Conservation (phyloP, 2,797 vertebrate species). For the Falco biarmicus region DNA sequence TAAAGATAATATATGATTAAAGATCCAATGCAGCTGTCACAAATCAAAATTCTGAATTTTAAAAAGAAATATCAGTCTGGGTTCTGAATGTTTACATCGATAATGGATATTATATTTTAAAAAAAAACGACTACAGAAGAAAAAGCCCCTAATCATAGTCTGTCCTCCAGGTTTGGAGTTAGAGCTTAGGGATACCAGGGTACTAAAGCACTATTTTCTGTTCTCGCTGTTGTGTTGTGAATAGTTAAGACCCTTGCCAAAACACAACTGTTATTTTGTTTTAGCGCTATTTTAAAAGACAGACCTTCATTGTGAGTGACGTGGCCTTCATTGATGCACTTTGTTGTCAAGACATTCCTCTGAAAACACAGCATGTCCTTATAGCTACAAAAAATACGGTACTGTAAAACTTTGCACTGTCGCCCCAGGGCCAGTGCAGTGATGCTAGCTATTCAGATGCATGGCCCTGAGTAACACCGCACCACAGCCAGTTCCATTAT, state of each 20-base stretch:
- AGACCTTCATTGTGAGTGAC: conserved; percentile 78
- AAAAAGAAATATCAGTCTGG: conserved; percentile 87
- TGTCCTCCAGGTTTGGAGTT: conserved; percentile 73
- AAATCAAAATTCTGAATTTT: conserved; percentile 91
- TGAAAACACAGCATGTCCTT: conserved; percentile 72
- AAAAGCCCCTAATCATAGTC: conserved; percentile 44
- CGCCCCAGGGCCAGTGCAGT: neutral
- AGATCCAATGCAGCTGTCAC: conserved; percentile 91
- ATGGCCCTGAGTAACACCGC: neutral
- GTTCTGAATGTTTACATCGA: conserved; percentile 81
- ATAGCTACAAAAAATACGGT: conserved; percentile 59
- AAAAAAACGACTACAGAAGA: neutral
- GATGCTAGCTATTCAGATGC: neutral
- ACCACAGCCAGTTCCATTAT: neutral
- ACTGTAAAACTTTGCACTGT: neutral
- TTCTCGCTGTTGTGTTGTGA: conserved; percentile 63
- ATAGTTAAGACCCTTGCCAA: conserved; percentile 78
- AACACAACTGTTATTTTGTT: conserved; percentile 79
- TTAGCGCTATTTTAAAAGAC: conserved; percentile 82
- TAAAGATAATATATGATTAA: conserved; percentile 98
- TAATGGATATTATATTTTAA: conserved; percentile 79
- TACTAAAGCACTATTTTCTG: conserved; percentile 66
- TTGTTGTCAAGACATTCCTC: conserved; percentile 76
- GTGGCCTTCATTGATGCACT: conserved; percentile 76
- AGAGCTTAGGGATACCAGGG: conserved; percentile 64